phyloP scores from a whole-genome alignment of 2,113 vertebrate species.

The Ceyx margarethae region DNA sequence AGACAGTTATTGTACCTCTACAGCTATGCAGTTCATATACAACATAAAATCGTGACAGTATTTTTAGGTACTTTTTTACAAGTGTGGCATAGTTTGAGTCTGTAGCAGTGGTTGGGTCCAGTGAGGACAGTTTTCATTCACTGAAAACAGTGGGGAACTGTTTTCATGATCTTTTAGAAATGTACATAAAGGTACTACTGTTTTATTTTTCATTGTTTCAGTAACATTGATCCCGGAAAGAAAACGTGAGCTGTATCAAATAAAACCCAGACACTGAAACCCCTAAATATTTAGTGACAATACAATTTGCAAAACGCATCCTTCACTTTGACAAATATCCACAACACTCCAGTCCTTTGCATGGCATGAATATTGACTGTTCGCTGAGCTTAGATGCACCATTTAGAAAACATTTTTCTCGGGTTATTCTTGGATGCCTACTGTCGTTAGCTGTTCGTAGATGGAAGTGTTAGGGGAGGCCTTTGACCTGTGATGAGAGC shows the following conservation, averaged over 20 bases:
- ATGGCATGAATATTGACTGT: background rate
- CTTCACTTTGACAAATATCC: constrained; percentile 5
- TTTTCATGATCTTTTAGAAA: constrained; percentile 79
- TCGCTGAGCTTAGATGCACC: background rate
- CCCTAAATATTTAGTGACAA: constrained; percentile 40
- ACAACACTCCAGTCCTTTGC: background rate
- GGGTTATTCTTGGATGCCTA: background rate
- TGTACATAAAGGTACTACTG: constrained; percentile 72
- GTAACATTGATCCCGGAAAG: constrained; percentile 69
- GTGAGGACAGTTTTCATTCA: constrained; percentile 69
- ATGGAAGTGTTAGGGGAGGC: background rate
- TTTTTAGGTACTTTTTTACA: constrained; percentile 93
- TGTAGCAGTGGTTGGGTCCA: constrained; percentile 73
- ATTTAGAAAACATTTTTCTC: background rate
- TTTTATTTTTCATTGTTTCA: constrained; percentile 71
- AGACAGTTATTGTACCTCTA: constrained; percentile 81
- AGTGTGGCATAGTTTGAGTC: constrained; percentile 81
- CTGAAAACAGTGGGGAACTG: constrained; percentile 31
- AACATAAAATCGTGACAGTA: constrained; percentile 88
- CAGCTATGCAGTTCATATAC: constrained; percentile 88
- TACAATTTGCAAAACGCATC: background rate
- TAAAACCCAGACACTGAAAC: background rate
- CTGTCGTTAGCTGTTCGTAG: background rate
- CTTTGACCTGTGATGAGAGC: background rate
- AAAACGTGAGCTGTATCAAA: constrained; percentile 64